Evolutionary conservation across 35 echinoderm and acorn worm species (phyloP), one percentile per base, ranked within the genome.

Genomic region (Holothuria glaberrima): DNA sequence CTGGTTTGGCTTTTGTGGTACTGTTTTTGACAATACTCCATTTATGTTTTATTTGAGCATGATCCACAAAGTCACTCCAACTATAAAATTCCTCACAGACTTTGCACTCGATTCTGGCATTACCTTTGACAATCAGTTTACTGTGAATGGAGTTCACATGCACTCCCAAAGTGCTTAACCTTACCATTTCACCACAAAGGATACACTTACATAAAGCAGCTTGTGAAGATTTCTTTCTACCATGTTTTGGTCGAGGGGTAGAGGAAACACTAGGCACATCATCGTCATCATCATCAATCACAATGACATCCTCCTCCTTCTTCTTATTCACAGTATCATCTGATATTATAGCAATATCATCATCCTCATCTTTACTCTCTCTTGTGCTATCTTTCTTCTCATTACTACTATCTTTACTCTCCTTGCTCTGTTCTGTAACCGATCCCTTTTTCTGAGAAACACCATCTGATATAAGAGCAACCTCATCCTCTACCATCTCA

Each of bases 1-100:
- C 85, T 18, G 31, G 21, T 59, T 67, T 69, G 33, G 85, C 31
- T 70, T 71, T 87, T 13, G 60, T 46, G 60, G 66, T 5, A 71
- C 44, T 71, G 63, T 87, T 87, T 52, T 87, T 87, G n/a, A 87
- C 85, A 48, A 87, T 87, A 36, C 85, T 87, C 85, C 85, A 87
- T 30, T 87, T 87, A 62, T 87, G 85, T 48, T 67, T 87, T 17
- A 48, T 20, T 25, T 87, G 85, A 36, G 85, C 85, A 54, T 87
- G 85, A 34, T 87, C 85, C 36, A 87, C 85, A 71, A 87, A 87
- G 18, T 87, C 62, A 87, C 54, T 87, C 85, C 85, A 87, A 44
- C 30, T 71, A 28, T 68, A 87, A 48, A 52, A 69, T 59, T 69
- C 61, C 12, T 52, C 34, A 70, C 85, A 87, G 21, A 71, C 85